A percentile compares a stretch with the other conserved stretches of the same genome.
Evolutionary conservation across 2,888 invertebrate genomes (phyloP).

Genomic region (Abscondita cerata): DNA sequence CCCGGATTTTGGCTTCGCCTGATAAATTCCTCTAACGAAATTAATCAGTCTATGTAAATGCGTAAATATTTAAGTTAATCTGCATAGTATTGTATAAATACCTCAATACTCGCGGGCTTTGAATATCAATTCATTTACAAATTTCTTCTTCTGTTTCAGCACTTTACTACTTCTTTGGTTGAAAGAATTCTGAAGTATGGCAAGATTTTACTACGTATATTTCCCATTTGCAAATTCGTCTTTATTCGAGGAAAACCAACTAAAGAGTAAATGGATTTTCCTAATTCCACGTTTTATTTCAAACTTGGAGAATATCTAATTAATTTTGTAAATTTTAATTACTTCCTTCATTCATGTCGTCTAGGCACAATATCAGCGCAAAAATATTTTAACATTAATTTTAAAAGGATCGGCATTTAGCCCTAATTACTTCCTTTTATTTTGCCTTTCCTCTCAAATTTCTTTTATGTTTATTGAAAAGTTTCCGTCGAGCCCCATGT

Average conservation of each 20-base stretch:
- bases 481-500: too few species aligned
- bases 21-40: conserved; percentile 35
- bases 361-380: neutral
- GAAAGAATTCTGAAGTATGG: neutral
- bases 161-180: neutral
- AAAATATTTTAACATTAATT: neutral
- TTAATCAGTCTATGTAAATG: conserved; percentile 35
- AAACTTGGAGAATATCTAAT: conserved; percentile 10
- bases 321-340: conserved; percentile 10
- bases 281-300: conserved; percentile 9
- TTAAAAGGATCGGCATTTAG: too few species aligned
- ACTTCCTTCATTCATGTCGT: conserved; percentile 9
- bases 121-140: conserved; percentile 31
- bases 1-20: conserved; percentile 33
- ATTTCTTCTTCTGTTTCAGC: conserved; percentile 19
- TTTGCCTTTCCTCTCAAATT: too few species aligned
- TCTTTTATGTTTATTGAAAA: too few species aligned
- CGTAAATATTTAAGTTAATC: conserved; percentile 34
- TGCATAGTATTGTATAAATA: conserved; percentile 32
- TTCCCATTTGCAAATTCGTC: conserved; percentile 7
- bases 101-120: conserved; percentile 26
- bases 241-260: conserved; percentile 1
- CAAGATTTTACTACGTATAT: conserved; percentile 1
- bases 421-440: too few species aligned
- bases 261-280: conserved; percentile 11